Percentiles rank a stretch among this genome's conserved stretches.
Conservation (phyloP, 2,888 invertebrate genomes). For the Hemithea aestivaria region DNA sequence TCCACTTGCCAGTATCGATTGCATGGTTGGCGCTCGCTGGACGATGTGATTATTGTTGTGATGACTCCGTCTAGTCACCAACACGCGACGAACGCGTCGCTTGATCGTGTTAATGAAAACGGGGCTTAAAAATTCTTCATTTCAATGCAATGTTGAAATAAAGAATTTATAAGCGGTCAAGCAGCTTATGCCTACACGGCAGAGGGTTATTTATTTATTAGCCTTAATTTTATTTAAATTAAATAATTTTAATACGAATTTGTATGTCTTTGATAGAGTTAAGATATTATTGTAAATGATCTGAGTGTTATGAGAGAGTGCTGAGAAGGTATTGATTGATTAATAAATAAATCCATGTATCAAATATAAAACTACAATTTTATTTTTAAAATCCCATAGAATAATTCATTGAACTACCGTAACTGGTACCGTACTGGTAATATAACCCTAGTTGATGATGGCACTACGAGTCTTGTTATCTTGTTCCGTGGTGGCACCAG, state of each 20-base stretch:
- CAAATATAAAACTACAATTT: constrained; percentile 4
- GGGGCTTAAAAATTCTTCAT: constrained; percentile 33
- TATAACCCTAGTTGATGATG: not conserved
- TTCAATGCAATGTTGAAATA: constrained; percentile 8
- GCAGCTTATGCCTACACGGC: constrained; percentile 42
- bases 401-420: too few species aligned
- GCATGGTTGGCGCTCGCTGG: constrained; percentile 22
- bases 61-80: constrained; percentile 54
- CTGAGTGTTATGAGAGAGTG: constrained; percentile 44
- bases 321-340: constrained; percentile 27
- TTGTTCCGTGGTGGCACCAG: too few species aligned
- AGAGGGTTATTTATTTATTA: constrained; percentile 26
- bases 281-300: constrained; percentile 44
- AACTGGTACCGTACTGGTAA: too few species aligned
- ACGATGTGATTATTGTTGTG: constrained; percentile 33
- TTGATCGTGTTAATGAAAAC: constrained; percentile 32
- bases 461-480: constrained; percentile 1
- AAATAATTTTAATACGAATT: constrained; percentile 21
- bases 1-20: constrained; percentile 28
- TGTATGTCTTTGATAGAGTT: constrained; percentile 28
- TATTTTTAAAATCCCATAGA: too few species aligned
- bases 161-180: constrained; percentile 32
- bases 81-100: constrained; percentile 33
- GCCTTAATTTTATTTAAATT: constrained; percentile 19
- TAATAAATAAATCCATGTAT: constrained; percentile 13